Conservation (phyloP, 1,140 invertebrate species). For the Babylonia areolata region DNA sequence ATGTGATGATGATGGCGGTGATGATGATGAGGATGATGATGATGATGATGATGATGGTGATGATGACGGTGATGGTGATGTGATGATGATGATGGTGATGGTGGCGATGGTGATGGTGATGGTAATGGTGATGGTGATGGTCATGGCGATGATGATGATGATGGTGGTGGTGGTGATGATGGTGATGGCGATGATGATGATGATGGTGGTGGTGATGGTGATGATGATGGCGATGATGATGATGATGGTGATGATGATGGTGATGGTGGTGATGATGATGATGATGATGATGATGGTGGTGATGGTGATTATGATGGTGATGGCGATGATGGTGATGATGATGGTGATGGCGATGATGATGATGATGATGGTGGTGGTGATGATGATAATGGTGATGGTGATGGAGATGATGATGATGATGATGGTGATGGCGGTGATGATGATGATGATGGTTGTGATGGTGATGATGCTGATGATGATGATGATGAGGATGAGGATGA, state of each 20-base stretch:
- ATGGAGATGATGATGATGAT: conserved; percentile 5
- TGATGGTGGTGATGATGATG: conserved; percentile 15
- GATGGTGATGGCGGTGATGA: conserved; percentile 25
- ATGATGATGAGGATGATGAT: too few relatives aligned
- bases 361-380: background rate
- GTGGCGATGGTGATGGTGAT: too few relatives aligned
- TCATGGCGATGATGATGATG: background rate
- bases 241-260: background rate
- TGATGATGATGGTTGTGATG: too few relatives aligned
- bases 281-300: conserved; percentile 27
- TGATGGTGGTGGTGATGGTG: background rate
- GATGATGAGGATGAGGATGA: too few relatives aligned
- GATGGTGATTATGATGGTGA: too few relatives aligned
- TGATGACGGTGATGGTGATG: too few relatives aligned
- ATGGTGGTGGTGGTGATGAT: conserved; percentile 32
- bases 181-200: conserved; percentile 11
- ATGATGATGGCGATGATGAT: conserved; percentile 15
- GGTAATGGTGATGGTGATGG: too few relatives aligned
- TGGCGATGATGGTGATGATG: too few relatives aligned
- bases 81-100: too few relatives aligned
- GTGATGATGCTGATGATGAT: too few relatives aligned
- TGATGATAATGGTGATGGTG: conserved; percentile 4
- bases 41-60: conserved; percentile 13
- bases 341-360: conserved; percentile 27
- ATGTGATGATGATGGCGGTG: too few relatives aligned